A percentile compares a stretch with the other conserved stretches of the same genome.
These are phyloP conservation scores for Coelopa frigida DNA, from an alignment of 1,140 invertebrate genomes.

Conservation along the genomic window DNA sequence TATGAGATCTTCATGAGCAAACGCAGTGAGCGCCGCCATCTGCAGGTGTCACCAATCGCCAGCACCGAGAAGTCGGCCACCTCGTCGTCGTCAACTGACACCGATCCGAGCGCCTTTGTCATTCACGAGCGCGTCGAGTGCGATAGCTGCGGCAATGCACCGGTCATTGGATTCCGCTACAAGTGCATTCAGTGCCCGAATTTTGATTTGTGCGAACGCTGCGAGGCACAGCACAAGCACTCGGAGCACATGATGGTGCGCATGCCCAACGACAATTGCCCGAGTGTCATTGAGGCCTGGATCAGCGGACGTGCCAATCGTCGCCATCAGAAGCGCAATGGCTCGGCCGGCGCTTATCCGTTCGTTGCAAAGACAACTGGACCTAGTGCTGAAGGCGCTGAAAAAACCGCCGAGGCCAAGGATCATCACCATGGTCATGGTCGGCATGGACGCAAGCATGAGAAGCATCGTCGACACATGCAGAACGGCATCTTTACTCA, in stretches of 20 bases:
- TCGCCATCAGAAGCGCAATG: slow-evolving; percentile 7
- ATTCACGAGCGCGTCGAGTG: slow-evolving; percentile 64
- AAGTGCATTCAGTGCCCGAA: slow-evolving; percentile 77
- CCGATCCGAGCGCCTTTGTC: slow-evolving; percentile 17
- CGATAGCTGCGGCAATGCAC: slow-evolving; percentile 58
- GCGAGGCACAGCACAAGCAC: slow-evolving; percentile 67
- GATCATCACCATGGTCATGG: slow-evolving; percentile 22
- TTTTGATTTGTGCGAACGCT: slow-evolving; percentile 74
- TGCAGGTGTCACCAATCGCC: too few relatives aligned
- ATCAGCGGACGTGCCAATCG: slow-evolving; percentile 12
- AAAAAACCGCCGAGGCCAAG: too few relatives aligned
- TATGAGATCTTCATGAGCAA: too few relatives aligned
- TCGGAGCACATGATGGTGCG: slow-evolving; percentile 75
- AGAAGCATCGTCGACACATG: slow-evolving; percentile 17
- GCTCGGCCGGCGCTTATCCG: slow-evolving; percentile 12
- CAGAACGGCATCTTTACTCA: slow-evolving; percentile 27
- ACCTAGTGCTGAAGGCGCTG: too few relatives aligned
- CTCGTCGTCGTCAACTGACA: neutral
- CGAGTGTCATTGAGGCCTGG: slow-evolving; percentile 28
- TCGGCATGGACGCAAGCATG: slow-evolving; percentile 15
- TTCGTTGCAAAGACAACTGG: too few relatives aligned
- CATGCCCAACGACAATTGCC: slow-evolving; percentile 32
- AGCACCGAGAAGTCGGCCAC: too few relatives aligned
- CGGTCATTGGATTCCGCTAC: slow-evolving; percentile 70
- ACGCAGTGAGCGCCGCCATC: too few relatives aligned